Evolutionary conservation across 1,140 invertebrate genomes (phyloP).

Genomic region (Nebria ingens): DNA sequence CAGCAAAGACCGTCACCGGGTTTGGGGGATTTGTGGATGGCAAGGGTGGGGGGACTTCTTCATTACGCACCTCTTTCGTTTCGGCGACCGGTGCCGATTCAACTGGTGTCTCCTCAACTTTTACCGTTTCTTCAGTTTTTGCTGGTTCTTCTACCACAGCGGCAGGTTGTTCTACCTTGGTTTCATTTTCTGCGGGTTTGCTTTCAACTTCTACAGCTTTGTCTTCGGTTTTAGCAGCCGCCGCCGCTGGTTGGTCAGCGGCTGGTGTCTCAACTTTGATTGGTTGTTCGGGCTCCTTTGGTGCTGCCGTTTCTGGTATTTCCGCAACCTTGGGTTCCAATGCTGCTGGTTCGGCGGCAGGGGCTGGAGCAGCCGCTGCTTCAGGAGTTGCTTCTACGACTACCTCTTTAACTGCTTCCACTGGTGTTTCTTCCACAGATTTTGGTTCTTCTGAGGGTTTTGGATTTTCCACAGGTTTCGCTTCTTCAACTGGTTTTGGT

Average conservation of each 20-base stretch:
- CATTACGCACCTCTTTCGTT: slow-evolving; percentile 35
- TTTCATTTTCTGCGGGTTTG: slow-evolving; percentile 9
- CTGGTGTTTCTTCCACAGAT: not conserved
- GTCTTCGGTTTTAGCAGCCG: slow-evolving; percentile 10
- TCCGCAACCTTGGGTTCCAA: slow-evolving; percentile 14
- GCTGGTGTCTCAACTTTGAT: not conserved
- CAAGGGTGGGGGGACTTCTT: slow-evolving; percentile 33
- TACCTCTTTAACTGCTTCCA: slow-evolving; percentile 2
- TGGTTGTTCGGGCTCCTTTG: not conserved
- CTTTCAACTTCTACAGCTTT: slow-evolving; percentile 15
- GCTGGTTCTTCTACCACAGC: slow-evolving; percentile 14
- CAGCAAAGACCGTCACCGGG: slow-evolving; percentile 32
- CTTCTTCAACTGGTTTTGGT: not conserved
- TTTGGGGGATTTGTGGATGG: slow-evolving; percentile 33
- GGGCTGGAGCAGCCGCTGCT: slow-evolving; percentile 3
- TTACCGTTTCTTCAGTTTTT: slow-evolving; percentile 12
- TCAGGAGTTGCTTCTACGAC: slow-evolving; percentile 1
- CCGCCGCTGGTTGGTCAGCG: slow-evolving; percentile 9
- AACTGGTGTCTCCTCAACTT: not conserved
- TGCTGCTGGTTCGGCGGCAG: not conserved
- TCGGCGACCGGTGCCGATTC: not conserved
- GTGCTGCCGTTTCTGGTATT: not conserved
- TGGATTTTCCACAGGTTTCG: not conserved
- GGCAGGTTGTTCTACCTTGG: slow-evolving; percentile 17
- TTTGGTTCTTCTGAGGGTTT: not conserved